Conservation (phyloP, 2,797 vertebrate genomes). For the Arrhamphus sclerolepis region DNA sequence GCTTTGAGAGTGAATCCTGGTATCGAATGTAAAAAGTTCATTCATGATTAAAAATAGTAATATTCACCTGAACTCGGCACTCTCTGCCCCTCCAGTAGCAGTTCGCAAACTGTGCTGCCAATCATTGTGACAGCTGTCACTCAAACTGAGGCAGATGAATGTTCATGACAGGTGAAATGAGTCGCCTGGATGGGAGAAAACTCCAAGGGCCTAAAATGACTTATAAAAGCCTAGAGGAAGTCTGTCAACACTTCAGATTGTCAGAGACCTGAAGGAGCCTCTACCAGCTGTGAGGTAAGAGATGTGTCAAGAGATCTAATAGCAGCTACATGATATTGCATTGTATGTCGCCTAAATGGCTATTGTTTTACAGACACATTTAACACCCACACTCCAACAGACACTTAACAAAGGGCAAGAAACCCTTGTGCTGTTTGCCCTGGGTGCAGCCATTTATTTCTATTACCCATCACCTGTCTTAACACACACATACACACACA, state of each 20-base stretch:
- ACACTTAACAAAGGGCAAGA: slow-evolving; percentile 16
- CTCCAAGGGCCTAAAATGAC: neutral
- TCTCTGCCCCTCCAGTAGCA: neutral
- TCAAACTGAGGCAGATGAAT: slow-evolving; percentile 30
- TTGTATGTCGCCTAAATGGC: slow-evolving; percentile 6
- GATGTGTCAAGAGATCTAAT: slow-evolving; percentile 1
- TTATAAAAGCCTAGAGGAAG: neutral
- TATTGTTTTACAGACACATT: slow-evolving; percentile 25
- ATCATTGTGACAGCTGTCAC: slow-evolving; percentile 20
- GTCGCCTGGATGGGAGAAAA: slow-evolving; percentile 1
- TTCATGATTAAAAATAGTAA: too few species aligned
- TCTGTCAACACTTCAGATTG: slow-evolving; percentile 22
- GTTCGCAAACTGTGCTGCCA: slow-evolving; percentile 27
- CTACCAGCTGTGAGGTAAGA: neutral
- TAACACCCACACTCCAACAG: slow-evolving; percentile 21
- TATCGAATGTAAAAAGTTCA: too few species aligned
- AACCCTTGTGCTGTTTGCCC: slow-evolving; percentile 11
- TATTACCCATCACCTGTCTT: slow-evolving; percentile 28
- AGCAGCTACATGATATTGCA: neutral
- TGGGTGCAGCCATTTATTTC: slow-evolving; percentile 42
- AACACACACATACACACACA: slow-evolving; percentile 15
- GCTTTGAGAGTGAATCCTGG: too few species aligned
- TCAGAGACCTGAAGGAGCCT: slow-evolving; percentile 14
- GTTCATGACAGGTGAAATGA: slow-evolving; percentile 28
- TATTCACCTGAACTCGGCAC: too few species aligned